phyloP scores from a whole-genome alignment of 2,888 invertebrate genomes.

The Pantelozetes paolii region DNA sequence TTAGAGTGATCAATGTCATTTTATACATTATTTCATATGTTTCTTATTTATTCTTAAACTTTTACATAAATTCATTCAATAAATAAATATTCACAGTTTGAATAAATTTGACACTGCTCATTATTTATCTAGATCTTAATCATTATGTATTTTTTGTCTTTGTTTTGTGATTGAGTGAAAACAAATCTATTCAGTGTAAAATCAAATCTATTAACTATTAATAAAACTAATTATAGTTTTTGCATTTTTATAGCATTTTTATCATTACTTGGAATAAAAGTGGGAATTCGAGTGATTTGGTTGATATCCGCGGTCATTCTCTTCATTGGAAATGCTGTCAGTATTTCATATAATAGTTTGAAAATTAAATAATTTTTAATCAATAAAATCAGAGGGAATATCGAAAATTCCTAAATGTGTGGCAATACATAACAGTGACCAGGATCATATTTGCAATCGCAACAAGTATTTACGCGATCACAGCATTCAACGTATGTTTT shows the following conservation, averaged over 20 bases:
- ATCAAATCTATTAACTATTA: no score
- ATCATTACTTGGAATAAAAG: conserved; percentile 4
- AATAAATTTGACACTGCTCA: no score
- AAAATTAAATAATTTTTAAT: not conserved
- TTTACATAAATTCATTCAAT: no score
- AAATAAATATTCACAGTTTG: no score
- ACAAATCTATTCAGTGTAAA: no score
- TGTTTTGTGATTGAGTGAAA: no score
- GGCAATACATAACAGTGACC: not conserved
- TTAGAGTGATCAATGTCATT: no score
- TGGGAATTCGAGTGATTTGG: not conserved
- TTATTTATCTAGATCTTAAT: no score
- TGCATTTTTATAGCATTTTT: not conserved
- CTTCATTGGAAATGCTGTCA: conserved; percentile 8
- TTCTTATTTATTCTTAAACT: no score
- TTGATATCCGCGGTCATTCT: not conserved
- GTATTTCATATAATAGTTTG: not conserved
- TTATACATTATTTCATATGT: no score
- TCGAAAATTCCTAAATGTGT: not conserved
- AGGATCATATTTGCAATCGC: not conserved
- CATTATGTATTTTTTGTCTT: no score
- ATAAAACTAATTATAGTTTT: no score
- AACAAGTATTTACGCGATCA: not conserved
- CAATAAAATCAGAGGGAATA: not conserved
- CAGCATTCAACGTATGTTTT: not conserved